Conservation (phyloP, 2,797 vertebrate genomes). For the Chelonia mydas region DNA sequence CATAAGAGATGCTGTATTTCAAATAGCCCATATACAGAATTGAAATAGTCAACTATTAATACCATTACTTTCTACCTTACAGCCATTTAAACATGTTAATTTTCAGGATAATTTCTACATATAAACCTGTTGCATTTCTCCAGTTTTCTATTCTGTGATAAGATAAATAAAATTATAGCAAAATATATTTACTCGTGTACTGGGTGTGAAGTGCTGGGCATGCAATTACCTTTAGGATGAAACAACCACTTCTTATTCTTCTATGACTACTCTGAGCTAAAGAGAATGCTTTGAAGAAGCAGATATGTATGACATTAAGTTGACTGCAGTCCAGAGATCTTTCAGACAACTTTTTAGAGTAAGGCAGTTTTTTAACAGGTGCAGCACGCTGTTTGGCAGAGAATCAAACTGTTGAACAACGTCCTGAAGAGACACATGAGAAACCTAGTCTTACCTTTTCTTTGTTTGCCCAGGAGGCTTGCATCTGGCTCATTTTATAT, state of each 20-base stretch:
- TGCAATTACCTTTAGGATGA: constrained; percentile 54
- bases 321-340: constrained; percentile 70
- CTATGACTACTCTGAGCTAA: constrained; percentile 53
- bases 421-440: constrained; percentile 28
- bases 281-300: constrained; percentile 69
- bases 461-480: constrained; percentile 26
- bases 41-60: not conserved
- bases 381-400: constrained; percentile 17
- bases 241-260: constrained; percentile 56
- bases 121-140: not conserved
- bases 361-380: constrained; percentile 61
- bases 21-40: not conserved
- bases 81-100: constrained; percentile 24
- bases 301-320: constrained; percentile 68
- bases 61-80: not conserved
- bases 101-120: constrained; percentile 27
- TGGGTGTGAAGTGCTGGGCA: constrained; percentile 4
- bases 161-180: constrained; percentile 45
- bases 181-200: constrained; percentile 53
- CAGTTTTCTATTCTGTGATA: constrained; percentile 39
- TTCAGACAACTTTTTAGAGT: constrained; percentile 58
- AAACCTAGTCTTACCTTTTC: constrained; percentile 7
- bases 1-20: not conserved
- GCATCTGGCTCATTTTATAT: constrained; percentile 40
- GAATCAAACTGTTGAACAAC: constrained; percentile 43